phyloP scores from a whole-genome alignment of 1,140 invertebrate genomes.

The Polypedilum pembai region DNA sequence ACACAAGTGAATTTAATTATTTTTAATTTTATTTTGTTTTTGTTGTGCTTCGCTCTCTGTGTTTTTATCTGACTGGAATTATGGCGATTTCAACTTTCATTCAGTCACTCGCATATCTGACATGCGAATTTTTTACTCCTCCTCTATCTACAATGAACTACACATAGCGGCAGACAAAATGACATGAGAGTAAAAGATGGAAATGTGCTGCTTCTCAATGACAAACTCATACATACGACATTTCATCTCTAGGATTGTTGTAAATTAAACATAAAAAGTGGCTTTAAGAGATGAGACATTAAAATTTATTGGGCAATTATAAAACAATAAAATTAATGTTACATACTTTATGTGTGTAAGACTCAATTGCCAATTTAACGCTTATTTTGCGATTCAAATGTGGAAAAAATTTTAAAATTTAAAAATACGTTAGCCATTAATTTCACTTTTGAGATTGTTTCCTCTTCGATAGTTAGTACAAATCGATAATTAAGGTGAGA shows the following conservation, averaged over 20 bases:
- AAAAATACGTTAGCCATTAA: too few relatives aligned
- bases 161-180: neutral
- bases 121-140: neutral
- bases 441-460: neutral
- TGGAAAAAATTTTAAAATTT: too few relatives aligned
- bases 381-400: neutral
- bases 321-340: neutral
- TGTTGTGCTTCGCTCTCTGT: neutral
- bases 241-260: neutral
- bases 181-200: neutral
- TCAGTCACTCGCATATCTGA: neutral
- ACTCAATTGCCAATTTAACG: neutral
- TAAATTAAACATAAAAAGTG: neutral
- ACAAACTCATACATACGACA: neutral
- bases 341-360: neutral
- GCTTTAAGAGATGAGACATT: neutral
- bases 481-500: conserved; percentile 18
- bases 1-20: conserved; percentile 21
- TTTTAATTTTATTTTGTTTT: conserved; percentile 18
- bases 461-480: neutral
- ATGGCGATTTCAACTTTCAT: neutral
- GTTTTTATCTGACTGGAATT: neutral
- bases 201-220: conserved; percentile 9
- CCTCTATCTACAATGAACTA: too few relatives aligned
- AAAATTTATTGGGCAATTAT: neutral